Evolutionary conservation across 2,888 invertebrate genomes (phyloP), one percentile per base, ranked within the genome.

Genomic region (Cotesia congregata): DNA sequence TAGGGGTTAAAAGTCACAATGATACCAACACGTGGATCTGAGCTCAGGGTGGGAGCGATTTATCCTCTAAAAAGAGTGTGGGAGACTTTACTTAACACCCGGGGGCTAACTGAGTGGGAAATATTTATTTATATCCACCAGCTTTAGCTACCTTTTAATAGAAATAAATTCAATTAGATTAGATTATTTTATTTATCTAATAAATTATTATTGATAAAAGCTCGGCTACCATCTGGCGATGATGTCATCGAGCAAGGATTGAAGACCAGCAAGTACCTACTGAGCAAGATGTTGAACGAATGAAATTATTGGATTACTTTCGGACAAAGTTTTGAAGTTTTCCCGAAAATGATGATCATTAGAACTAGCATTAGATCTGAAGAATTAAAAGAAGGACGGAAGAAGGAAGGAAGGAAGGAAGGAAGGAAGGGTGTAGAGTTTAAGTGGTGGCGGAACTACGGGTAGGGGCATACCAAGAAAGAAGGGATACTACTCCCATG

Each of bases 391-490:
- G 15, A 75, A 74, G 30, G 61, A 72, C 59, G 69, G 69, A 75
- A 67, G 40, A 65, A 64, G 39, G 69, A 67, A 71, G 72, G 70
- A 67, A 71, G 72, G 70, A 77, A 78, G 79, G 77, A 80, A 82
- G 79, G 81, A 80, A 79, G 80, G 82, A 76, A 80, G 80, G 75
- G 79, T 77, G 72, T 78, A 78, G 77, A 80, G 74, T 77, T 78
- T 78, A 79, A 80, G 79, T 77, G 72, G 68, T 76, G 71, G 67
- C 76, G 72, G 74, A 61, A 68, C 75, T 73, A 79, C 78, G 80
- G 86, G 86, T 85, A 86, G 86, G 86, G 86, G 86, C 81, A 84
- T 77, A 81, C 82, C 86, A 86, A 86, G 86, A 86, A 86, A 86
- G 86, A 86, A 86, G 86, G 86, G 86, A 86, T 85, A 86, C 85